Base-by-base conservation (phyloP, 2,888 invertebrate species). In the Cactoblastis cactorum region DNA sequence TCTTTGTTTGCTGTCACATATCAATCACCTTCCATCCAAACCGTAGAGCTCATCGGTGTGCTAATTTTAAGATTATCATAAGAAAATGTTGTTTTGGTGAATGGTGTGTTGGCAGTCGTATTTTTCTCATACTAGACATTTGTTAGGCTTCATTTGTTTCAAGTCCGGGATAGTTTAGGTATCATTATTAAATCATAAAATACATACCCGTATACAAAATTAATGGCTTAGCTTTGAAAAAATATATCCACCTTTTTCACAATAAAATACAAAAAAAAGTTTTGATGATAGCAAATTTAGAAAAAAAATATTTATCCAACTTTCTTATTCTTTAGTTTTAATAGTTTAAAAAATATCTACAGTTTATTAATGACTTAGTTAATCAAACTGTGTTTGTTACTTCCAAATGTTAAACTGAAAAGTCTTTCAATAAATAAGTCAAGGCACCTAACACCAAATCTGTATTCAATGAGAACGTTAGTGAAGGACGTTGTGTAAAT, bases 401-500 rank as follows among this genome's bases (percentile, higher is more conserved):
- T 8, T 32, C 3, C 32, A 11, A 32, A 11, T 15, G n/a, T 12
- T 24, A 41, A 12, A 41, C 5, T 24, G 41, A 24, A 24, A 24
- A 12, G 12, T 24, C 24, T 24, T 8, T 34, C 37, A 48, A 51
- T 45, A 50, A 22, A 54, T 18, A 51, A 51, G 56, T 74, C 72
- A 67, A 64, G 65, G 61, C 71, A 70, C 68, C 69, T 63, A 59
- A 49, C 51, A 51, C 58, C 62, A 65, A 15, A 63, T 54, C 53
- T 53, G 61, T 53, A 53, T 9, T 17, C n/a, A 12, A 37, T 19
- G 50, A 45, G 32, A 33, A 3, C 15, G n/a, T 14, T 41, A 57
- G 48, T 39, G 9, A 57, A 58, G 61, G 57, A 54, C 52, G 81
- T 80, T 83, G 86, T 85, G 83, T 63, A 80, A 83, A 83, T 83